These are phyloP conservation scores for Copidosoma aretas DNA, from an alignment of 2,888 invertebrate species.

Conservation along the genomic window DNA sequence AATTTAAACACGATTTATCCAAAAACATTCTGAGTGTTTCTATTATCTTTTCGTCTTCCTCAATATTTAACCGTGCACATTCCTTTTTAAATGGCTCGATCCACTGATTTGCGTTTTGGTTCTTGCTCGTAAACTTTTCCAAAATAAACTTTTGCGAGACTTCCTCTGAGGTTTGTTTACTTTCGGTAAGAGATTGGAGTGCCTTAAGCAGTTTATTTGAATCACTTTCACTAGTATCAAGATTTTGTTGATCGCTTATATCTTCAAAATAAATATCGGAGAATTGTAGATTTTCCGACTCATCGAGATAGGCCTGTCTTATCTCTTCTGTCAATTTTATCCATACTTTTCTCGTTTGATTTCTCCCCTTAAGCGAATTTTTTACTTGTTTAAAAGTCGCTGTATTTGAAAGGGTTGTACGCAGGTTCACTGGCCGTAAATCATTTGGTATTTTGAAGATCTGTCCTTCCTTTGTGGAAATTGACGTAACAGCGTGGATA, in stretches of 20 bases:
- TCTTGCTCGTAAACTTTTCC: slow-evolving; percentile 43
- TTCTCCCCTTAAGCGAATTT: neutral
- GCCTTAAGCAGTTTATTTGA: slow-evolving; percentile 14
- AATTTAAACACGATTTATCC: slow-evolving; percentile 35
- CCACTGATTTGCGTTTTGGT: slow-evolving; percentile 44
- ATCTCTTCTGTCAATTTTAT: slow-evolving; percentile 17
- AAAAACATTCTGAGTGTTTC: slow-evolving; percentile 33
- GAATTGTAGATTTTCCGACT: slow-evolving; percentile 36
- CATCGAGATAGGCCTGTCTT: slow-evolving; percentile 31
- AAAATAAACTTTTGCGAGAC: slow-evolving; percentile 37
- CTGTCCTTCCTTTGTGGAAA: slow-evolving; percentile 13
- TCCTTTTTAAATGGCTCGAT: slow-evolving; percentile 22
- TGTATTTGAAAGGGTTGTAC: too few relatives aligned
- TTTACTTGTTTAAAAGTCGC: too few relatives aligned
- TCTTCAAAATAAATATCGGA: slow-evolving; percentile 19
- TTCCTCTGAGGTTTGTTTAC: slow-evolving; percentile 8
- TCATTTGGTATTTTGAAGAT: neutral
- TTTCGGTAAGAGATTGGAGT: neutral
- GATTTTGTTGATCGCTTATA: slow-evolving; percentile 30
- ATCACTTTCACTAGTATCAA: slow-evolving; percentile 30
- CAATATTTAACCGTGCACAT: slow-evolving; percentile 43
- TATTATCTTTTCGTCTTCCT: slow-evolving; percentile 38
- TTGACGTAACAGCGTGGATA: slow-evolving; percentile 7
- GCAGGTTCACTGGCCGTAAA: neutral
- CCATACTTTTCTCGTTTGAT: slow-evolving; percentile 12